Conservation (phyloP, 2,888 invertebrate genomes). For the Acanthosoma haemorrhoidale region DNA sequence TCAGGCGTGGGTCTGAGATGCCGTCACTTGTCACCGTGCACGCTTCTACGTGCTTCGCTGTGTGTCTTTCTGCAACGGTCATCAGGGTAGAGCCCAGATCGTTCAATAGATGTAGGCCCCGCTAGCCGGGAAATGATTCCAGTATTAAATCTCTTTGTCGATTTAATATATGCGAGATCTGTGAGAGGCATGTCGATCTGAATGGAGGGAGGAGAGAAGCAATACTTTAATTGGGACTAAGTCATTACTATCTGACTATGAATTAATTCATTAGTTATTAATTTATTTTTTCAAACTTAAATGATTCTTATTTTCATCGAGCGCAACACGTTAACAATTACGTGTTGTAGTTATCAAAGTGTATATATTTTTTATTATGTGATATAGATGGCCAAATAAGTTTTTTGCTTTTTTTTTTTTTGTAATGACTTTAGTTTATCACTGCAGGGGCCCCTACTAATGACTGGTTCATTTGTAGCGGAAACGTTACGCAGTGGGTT, state of each 20-base stretch:
- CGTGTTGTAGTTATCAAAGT: not conserved
- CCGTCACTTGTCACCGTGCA: conserved; percentile 26
- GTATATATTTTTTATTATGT: not conserved
- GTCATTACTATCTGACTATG: conserved; percentile 1
- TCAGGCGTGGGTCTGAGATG: conserved; percentile 37
- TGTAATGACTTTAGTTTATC: conserved; percentile 1
- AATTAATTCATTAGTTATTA: not conserved
- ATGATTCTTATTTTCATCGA: not conserved
- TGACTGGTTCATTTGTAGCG: not conserved
- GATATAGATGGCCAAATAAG: not conserved
- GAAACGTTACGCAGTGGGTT: not conserved
- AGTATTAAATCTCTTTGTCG: not conserved
- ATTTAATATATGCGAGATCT: conserved; percentile 1
- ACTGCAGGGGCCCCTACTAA: not conserved
- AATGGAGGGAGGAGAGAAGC: not conserved
- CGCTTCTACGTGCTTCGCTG: not conserved
- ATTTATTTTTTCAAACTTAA: not conserved
- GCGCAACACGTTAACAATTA: too few relatives aligned
- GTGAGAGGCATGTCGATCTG: not conserved
- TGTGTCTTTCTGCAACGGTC: conserved; percentile 10
- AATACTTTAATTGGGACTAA: not conserved
- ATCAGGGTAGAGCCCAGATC: conserved; percentile 2
- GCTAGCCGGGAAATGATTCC: conserved; percentile 1
- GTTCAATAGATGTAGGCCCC: conserved; percentile 10
- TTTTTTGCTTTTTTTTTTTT: not conserved